Base-by-base conservation (phyloP, 2,113 vertebrate genomes). In the Nansenia antarctica region DNA sequence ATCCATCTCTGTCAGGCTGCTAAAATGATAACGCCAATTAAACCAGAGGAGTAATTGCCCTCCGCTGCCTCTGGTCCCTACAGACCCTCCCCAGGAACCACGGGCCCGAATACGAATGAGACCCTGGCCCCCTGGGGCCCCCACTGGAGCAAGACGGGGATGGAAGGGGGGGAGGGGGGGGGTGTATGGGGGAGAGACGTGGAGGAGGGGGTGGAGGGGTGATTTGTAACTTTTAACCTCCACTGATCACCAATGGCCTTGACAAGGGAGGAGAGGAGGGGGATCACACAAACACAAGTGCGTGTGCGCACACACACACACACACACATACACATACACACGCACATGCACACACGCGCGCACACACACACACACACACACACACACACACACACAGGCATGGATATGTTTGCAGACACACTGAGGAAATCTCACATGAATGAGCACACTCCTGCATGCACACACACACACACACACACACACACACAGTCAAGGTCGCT, bases 1-100 rank as follows among this genome's bases (percentile, higher is more conserved):
- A 96, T 96, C 93, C 92, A 93, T 96, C 95, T 96, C 90, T 96
- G 95, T 95, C 95, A 95, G 90, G 88, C 89, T 49, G 82, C 90
- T 95, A 94, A 96, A 94, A 96, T 95, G 93, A 95, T 96, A 94
- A 95, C 92, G 93, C 92, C 94, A 96, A 96, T 95, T 95, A 95
- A 96, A 95, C 91, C 90, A 86, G 90, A 92, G 91, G 91, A 94
- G 93, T 95, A 94, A 95, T 96, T 95, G 94, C 93, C 90, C 91
- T 86, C 87, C 64, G 26, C 80, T 82, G 79, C 82, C 80, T 85
- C 76, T 82, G 89, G 87, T 93, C 92, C 84, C 91, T 24, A 9
- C 66, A 91, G 92, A 92, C 87, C 93, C 89, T 90, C 91, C 88
- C 85, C 81, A 85, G 89, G 88, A 92, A 82, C 87, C 77, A 66